A percentile compares a stretch with the other conserved stretches of the same genome.
Evolutionary conservation across 2,113 vertebrate species (phyloP).

Genomic region (Eurypyga helias): DNA sequence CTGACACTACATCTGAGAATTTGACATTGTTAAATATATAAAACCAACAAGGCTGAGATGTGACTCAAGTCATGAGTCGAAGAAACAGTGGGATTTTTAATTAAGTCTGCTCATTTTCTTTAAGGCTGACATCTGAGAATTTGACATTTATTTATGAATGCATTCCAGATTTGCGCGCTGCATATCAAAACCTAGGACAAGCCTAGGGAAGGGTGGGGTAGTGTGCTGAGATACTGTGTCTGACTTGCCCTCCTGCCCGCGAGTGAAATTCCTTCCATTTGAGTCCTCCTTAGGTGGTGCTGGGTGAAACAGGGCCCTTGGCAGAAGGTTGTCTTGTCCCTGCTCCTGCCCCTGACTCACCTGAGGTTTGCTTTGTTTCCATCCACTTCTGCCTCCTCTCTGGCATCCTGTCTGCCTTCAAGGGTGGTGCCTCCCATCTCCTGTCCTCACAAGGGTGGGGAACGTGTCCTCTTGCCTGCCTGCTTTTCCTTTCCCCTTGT

Average conservation of each 20-base stretch:
- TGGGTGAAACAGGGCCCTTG: background rate
- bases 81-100: slow-evolving; percentile 34
- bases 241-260: slow-evolving; percentile 37
- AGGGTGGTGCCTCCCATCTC: background rate
- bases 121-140: slow-evolving; percentile 15
- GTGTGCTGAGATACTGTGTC: slow-evolving; percentile 27
- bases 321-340: slow-evolving; percentile 31
- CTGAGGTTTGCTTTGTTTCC: background rate
- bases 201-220: slow-evolving; percentile 28
- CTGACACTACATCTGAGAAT: slow-evolving; percentile 23
- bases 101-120: slow-evolving; percentile 36
- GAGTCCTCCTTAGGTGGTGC: slow-evolving; percentile 24
- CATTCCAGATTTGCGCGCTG: slow-evolving; percentile 34
- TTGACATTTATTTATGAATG: slow-evolving; percentile 46
- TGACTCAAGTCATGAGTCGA: slow-evolving; percentile 50
- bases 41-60: background rate
- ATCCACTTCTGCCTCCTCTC: background rate
- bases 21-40: slow-evolving; percentile 16
- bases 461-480: background rate
- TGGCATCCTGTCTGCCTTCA: background rate
- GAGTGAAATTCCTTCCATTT: slow-evolving; percentile 63
- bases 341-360: background rate
- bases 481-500: background rate
- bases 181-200: background rate
- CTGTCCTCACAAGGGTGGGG: background rate